phyloP scores from a whole-genome alignment of 1,140 invertebrate genomes.

The Macrobrachium rosenbergii region DNA sequence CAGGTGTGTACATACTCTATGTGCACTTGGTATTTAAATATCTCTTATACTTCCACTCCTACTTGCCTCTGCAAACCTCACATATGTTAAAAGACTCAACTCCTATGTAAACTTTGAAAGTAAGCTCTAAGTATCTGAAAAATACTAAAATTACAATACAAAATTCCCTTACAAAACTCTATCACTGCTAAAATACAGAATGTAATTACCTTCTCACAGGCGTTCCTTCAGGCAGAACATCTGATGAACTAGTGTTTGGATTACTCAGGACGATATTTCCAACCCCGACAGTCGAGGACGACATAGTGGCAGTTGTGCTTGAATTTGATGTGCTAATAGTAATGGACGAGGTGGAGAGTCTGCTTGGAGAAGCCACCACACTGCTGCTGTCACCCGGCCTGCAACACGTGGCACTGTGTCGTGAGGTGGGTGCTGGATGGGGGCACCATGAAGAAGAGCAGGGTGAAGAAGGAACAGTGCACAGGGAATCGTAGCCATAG shows the following conservation, averaged over 20 bases:
- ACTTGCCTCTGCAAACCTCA: too few relatives aligned
- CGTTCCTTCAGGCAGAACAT: slow-evolving; percentile 54
- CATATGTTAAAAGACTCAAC: too few relatives aligned
- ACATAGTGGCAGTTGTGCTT: slow-evolving; percentile 1
- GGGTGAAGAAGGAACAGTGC: slow-evolving; percentile 47
- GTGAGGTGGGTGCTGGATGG: slow-evolving; percentile 45
- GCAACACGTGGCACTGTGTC: slow-evolving; percentile 60
- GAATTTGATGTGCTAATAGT: slow-evolving; percentile 25
- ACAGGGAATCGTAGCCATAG: neutral
- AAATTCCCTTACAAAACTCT: neutral
- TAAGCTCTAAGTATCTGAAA: too few relatives aligned
- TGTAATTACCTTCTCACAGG: slow-evolving; percentile 50
- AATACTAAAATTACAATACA: too few relatives aligned
- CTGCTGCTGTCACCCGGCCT: slow-evolving; percentile 54
- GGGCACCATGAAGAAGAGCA: slow-evolving; percentile 13
- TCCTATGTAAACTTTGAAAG: too few relatives aligned
- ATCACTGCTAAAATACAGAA: neutral
- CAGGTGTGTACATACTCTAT: too few relatives aligned
- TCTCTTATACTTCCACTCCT: too few relatives aligned
- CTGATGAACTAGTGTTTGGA: slow-evolving; percentile 50
- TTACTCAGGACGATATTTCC: slow-evolving; percentile 58
- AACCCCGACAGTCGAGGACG: slow-evolving; percentile 25
- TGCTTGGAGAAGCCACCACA: slow-evolving; percentile 51
- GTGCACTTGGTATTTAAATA: too few relatives aligned
- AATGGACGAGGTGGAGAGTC: slow-evolving; percentile 58